Percentiles rank a stretch among this genome's conserved stretches.
These are phyloP conservation scores for Actenoides lindsayi DNA, from an alignment of 2,113 vertebrate species.

Conservation along the genomic window DNA sequence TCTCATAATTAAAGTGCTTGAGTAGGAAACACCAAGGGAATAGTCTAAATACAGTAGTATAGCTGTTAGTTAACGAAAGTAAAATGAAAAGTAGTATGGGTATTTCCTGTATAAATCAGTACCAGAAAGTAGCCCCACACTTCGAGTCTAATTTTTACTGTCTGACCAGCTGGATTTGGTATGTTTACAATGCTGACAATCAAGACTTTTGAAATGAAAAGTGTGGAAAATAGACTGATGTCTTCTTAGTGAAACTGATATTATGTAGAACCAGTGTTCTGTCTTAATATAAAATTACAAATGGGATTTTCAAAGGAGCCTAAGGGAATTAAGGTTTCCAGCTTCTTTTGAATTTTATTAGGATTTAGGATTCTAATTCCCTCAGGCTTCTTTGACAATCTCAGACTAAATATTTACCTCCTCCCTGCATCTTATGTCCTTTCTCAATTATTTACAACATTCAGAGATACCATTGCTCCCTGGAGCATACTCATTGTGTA, in stretches of 20 bases:
- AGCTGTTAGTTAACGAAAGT: neutral
- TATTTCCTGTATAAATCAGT: neutral
- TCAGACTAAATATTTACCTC: conserved; percentile 50
- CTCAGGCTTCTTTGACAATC: conserved; percentile 18
- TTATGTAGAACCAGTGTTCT: neutral
- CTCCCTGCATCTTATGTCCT: conserved; percentile 3
- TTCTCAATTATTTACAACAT: conserved; percentile 34
- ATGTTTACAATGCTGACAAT: neutral
- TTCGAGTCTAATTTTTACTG: neutral
- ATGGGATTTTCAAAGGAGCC: conserved; percentile 3
- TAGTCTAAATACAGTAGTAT: neutral
- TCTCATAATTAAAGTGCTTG: conserved; percentile 48
- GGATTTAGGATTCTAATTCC: conserved; percentile 29
- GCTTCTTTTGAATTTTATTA: conserved; percentile 24
- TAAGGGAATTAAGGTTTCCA: neutral
- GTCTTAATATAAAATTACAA: conserved; percentile 5
- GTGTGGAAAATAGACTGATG: neutral
- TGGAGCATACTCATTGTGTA: neutral
- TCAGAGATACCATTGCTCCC: conserved; percentile 7
- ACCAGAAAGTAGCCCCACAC: neutral
- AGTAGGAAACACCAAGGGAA: conserved; percentile 4
- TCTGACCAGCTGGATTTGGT: neutral
- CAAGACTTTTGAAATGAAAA: neutral
- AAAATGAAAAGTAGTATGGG: neutral
- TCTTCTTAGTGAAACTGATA: neutral